Evolutionary conservation across 2,888 invertebrate species (phyloP), one percentile per base, ranked within the genome.

Genomic region (Heterodera filipjevi): DNA sequence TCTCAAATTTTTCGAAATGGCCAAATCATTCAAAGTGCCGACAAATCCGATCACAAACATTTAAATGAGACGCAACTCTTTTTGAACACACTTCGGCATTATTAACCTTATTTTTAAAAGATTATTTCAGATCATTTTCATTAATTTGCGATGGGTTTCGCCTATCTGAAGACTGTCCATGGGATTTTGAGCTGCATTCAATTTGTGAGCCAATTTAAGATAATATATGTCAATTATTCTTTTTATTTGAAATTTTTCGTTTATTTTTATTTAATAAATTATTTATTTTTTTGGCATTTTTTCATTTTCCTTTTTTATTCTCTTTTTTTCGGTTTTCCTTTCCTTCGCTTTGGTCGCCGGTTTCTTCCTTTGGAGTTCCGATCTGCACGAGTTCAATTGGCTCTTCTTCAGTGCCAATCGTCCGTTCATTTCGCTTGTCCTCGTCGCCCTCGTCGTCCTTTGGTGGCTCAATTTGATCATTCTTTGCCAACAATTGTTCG

Each of bases 401-500:
- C 72, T 81, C 46, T 81, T 82, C 66, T 77, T 72, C 71, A 53
- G 80, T 35, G 68, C 39, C 27, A 33, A 46, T 30, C 16, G 22
- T 39, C 77, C 78, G n/a, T 33, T 81, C 6, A 66, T 80, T 22
- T 53, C 82, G n/a, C 3, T 81, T 53, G 71, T 78, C 3, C 64
- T 81, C 16, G 74, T 79, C 46, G 72, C 80, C 35, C 33, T 82
- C 12, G 27, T 53, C 32, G 39, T 68, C 30, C 30, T 68, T 30
- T 81, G 81, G 82, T 30, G 83, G 33, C 77, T 75, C 39, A 71
- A 66, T 32, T 33, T 75, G 30, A 33, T 72, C 44, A 76, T 82
- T n/a, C 49, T 82, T 12, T 59, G 49, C 27, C 71, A 82, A 12
- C 82, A 83, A 35, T 30, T 80, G 32, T 76, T 82, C 33, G 82